Evolutionary conservation across 2,888 invertebrate species (phyloP).

Genomic region (Aplocera efformata): DNA sequence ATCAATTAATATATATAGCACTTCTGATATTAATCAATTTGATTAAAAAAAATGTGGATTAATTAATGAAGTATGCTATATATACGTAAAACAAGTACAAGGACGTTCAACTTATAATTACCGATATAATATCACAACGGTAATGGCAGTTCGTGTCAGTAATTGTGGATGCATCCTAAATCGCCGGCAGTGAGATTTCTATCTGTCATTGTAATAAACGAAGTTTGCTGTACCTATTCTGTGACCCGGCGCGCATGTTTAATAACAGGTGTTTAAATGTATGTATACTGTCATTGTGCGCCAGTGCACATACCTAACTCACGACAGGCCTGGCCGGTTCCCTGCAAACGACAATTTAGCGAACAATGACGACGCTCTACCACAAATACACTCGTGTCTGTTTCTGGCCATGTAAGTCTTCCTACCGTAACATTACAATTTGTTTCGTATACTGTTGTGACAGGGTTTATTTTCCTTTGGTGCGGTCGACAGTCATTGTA

Average conservation of each 20-base stretch:
- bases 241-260: constrained; percentile 71
- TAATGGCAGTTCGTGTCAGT: constrained; percentile 42
- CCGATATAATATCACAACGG: constrained; percentile 51
- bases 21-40: too few relatives aligned
- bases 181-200: constrained; percentile 61
- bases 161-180: constrained; percentile 67
- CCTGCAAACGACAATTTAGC: constrained; percentile 79
- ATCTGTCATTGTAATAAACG: constrained; percentile 74
- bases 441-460: constrained; percentile 31
- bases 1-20: too few relatives aligned
- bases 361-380: constrained; percentile 78
- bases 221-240: constrained; percentile 59
- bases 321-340: constrained; percentile 76
- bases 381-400: constrained; percentile 71
- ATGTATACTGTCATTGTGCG: constrained; percentile 73
- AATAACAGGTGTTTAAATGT: constrained; percentile 79
- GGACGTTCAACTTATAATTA: constrained; percentile 52
- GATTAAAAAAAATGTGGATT: too few relatives aligned
- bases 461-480: constrained; percentile 41
- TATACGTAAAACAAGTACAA: background rate
- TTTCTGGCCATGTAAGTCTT: constrained; percentile 66
- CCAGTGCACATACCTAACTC: constrained; percentile 67
- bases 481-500: constrained; percentile 41
- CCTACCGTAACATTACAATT: constrained; percentile 33
- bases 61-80: too few relatives aligned